Percentiles rank a stretch among this genome's conserved stretches.
These are phyloP conservation scores for Epicauta chinensis DNA, from an alignment of 1,140 invertebrate genomes.

Conservation along the genomic window DNA sequence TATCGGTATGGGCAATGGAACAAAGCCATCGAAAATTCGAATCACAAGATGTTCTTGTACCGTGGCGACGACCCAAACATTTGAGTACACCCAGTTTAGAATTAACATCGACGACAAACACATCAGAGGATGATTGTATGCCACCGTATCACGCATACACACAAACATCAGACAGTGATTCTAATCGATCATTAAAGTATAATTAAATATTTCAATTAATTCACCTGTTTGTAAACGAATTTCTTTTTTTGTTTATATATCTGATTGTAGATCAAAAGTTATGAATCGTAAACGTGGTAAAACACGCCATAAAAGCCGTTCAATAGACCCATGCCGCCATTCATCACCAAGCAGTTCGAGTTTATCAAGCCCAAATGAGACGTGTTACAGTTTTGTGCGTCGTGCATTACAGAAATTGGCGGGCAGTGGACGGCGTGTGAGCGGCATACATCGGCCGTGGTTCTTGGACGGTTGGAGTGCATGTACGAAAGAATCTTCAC, in stretches of 20 bases:
- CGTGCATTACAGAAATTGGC: constrained; percentile 82
- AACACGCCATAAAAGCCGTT: constrained; percentile 49
- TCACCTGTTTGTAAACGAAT: background rate
- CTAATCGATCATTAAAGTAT: constrained; percentile 41
- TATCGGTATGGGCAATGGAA: constrained; percentile 96
- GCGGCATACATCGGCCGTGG: constrained; percentile 56
- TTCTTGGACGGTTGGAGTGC: constrained; percentile 73
- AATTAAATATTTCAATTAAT: constrained; percentile 6
- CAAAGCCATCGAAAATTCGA: constrained; percentile 79
- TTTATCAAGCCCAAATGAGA: constrained; percentile 85
- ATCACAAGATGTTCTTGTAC: constrained; percentile 91
- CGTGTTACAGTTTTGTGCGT: constrained; percentile 88
- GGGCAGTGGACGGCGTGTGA: constrained; percentile 56
- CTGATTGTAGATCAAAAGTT: constrained; percentile 18
- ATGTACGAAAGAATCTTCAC: constrained; percentile 49
- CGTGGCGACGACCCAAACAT: constrained; percentile 77
- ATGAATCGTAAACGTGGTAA: constrained; percentile 30
- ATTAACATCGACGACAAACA: constrained; percentile 53
- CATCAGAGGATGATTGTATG: constrained; percentile 51
- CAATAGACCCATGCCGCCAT: constrained; percentile 51
- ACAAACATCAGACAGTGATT: constrained; percentile 56
- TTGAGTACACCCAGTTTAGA: constrained; percentile 60
- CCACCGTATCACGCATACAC: constrained; percentile 63
- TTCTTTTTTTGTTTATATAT: background rate
- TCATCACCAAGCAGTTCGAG: constrained; percentile 74